Evolutionary conservation across 2,797 vertebrate species (phyloP), one percentile per base, ranked within the genome.

Genomic region (Rhynchonycteris naso): DNA sequence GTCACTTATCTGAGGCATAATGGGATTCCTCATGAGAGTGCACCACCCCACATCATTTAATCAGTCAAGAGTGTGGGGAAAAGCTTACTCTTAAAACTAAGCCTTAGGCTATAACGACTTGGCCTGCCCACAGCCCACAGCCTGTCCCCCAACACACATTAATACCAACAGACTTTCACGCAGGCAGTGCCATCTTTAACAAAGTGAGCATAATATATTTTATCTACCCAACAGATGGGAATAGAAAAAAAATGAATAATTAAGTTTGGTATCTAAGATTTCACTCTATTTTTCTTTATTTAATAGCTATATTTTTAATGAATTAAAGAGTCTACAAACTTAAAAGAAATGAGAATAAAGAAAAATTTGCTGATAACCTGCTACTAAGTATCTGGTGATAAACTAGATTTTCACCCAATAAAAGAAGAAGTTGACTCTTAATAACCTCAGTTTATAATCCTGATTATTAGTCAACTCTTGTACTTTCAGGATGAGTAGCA

Each of bases 361-460:
- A 95, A 88, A 91, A 94, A 91, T 95, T 91, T 97, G 63, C 68
- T 97, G 78, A 88, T 96, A 97, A 95, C 63, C 56, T 96, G 79
- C 79, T 91, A 93, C 97, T 88, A 97, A 97, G 91, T 96, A 95
- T 28, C 74, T 97, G 95, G 76, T 18, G 75, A 95, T 38, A 98
- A 97, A 97, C 19, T 54, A 96, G 30, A 52, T 80, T 95, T 97
- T 98, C 79, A 98, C 96, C 72, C 98, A 74, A 69, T 93, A 90
- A 66, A 97, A 96, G 78, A 79, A 69, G 50, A 94, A 97, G 28
- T 92, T 96, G 87, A 61, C 52, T 89, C 69, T 83, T 89, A 92
- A 0, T 1, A 97, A 65, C 38, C 47, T 94, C 95, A 94, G 82
- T 61, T 95, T 88, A 91, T 83, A 96, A 63, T 96, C 35, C 80